phyloP scores from a whole-genome alignment of 2,113 vertebrate species.

The Saguinus imperator region DNA sequence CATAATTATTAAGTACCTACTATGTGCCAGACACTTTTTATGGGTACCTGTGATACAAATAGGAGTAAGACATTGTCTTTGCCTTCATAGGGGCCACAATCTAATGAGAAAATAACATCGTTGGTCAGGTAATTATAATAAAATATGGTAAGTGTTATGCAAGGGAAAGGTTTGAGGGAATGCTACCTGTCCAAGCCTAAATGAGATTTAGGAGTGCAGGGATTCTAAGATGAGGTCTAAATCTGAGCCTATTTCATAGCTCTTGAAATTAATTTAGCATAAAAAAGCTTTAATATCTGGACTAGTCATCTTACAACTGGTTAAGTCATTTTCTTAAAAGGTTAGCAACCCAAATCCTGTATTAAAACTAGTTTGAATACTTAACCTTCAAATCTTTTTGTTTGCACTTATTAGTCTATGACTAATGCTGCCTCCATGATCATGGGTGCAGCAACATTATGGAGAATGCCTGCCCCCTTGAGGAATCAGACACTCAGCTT shows the following conservation, averaged over 20 bases:
- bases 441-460: background rate
- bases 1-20: background rate
- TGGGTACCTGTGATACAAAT: background rate
- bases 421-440: no score
- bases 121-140: background rate
- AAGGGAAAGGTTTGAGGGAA: background rate
- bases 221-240: background rate
- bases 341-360: background rate
- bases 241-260: background rate
- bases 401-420: background rate
- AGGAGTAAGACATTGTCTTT: background rate
- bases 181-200: background rate
- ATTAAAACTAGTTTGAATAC: background rate
- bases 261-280: background rate
- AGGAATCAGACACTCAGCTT: slow-evolving; percentile 38
- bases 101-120: background rate
- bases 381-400: slow-evolving; percentile 15
- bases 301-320: background rate
- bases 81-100: background rate
- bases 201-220: background rate
- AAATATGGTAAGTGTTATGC: background rate
- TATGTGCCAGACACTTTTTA: background rate
- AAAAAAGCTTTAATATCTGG: background rate
- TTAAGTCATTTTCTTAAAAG: background rate
- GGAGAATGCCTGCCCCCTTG: slow-evolving; percentile 47